Conservation (phyloP, 2,113 vertebrate species). For the Heterochromis multidens region DNA sequence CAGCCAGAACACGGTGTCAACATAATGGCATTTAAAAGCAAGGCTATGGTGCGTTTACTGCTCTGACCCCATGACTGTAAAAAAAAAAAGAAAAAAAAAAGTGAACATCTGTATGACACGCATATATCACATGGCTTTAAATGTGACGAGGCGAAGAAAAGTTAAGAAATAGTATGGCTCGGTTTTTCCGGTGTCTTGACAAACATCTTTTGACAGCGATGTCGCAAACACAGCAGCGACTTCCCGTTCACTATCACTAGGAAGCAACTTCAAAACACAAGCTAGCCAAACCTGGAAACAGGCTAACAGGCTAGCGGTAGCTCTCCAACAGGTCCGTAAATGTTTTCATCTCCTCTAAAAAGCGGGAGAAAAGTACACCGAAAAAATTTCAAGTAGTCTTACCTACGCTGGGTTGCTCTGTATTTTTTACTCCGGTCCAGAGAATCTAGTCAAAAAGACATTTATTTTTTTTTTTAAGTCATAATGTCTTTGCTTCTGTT, state of each 20-base stretch:
- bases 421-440: not conserved
- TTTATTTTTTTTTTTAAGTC: not conserved
- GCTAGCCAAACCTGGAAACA: not conserved
- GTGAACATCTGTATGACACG: slow-evolving; percentile 49
- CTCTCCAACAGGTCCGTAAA: slow-evolving; percentile 28
- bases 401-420: not conserved
- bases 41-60: not conserved
- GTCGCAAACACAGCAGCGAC: not conserved
- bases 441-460: not conserved
- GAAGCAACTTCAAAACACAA: slow-evolving; percentile 7
- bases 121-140: not conserved
- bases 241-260: not conserved
- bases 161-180: not conserved
- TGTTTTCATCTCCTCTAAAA: not conserved
- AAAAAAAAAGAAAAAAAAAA: not conserved
- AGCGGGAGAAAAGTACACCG: not conserved
- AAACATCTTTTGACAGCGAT: not conserved
- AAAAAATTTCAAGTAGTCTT: not conserved
- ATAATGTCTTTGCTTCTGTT: not conserved
- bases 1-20: not conserved
- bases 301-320: slow-evolving; percentile 48
- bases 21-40: not conserved
- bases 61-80: not conserved
- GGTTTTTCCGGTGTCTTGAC: not conserved
- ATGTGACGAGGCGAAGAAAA: not conserved